phyloP scores from a whole-genome alignment of 1,140 invertebrate genomes.

The Apis cerana region DNA sequence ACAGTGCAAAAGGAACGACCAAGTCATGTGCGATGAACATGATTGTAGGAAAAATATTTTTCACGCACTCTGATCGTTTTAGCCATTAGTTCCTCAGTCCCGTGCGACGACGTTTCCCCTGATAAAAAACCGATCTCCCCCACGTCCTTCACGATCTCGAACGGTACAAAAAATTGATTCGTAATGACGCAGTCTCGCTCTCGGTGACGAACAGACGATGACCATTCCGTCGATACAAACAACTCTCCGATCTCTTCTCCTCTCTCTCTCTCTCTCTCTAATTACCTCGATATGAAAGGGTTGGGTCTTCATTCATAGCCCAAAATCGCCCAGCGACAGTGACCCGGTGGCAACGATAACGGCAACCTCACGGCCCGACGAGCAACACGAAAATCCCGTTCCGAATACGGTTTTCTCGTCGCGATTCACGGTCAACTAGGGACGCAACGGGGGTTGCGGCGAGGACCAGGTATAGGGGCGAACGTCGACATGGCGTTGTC shows the following conservation, averaged over 20 bases:
- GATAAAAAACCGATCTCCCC: not conserved
- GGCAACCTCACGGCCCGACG: not conserved
- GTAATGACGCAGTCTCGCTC: slow-evolving; percentile 40
- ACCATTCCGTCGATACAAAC: slow-evolving; percentile 35
- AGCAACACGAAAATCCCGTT: not conserved
- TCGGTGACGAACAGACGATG: slow-evolving; percentile 19
- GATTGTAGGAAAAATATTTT: not conserved
- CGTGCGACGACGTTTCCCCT: not conserved
- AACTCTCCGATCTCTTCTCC: not conserved
- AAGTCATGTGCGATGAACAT: not conserved
- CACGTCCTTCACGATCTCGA: not conserved
- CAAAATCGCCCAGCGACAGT: slow-evolving; percentile 70
- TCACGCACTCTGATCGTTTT: slow-evolving; percentile 32
- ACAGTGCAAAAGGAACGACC: not conserved
- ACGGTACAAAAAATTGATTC: slow-evolving; percentile 42
- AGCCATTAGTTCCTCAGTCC: not conserved
- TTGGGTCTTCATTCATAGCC: slow-evolving; percentile 87
- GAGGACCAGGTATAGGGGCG: slow-evolving; percentile 53
- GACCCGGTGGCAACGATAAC: slow-evolving; percentile 31
- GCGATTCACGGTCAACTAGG: slow-evolving; percentile 47
- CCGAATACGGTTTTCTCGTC: not conserved
- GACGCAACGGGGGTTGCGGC: slow-evolving; percentile 49
- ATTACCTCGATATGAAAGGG: slow-evolving; percentile 88
- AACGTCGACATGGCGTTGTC: slow-evolving; percentile 61
- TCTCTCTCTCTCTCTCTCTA: slow-evolving; percentile 1